These are phyloP conservation scores for Hydropotes inermis DNA, from an alignment of 2,113 vertebrate genomes.

Conservation along the genomic window DNA sequence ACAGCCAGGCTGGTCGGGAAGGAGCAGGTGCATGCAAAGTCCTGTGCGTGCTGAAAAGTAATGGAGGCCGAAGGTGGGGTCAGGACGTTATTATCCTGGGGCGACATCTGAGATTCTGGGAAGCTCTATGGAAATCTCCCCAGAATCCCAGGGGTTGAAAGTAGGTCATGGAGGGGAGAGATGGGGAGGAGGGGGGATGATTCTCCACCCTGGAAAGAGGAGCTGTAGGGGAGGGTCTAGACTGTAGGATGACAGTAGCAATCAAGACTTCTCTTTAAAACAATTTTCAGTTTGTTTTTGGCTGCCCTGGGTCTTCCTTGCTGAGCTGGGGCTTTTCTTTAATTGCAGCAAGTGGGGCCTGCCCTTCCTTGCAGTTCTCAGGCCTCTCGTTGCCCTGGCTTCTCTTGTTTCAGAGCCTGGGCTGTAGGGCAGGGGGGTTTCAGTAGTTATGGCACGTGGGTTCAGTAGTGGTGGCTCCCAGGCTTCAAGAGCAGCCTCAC, in stretches of 20 bases:
- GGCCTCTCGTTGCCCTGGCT: background rate
- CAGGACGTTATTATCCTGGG: background rate
- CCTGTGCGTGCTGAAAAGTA: rapidly evolving
- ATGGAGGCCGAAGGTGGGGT: background rate
- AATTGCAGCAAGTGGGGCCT: background rate
- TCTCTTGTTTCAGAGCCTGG: background rate
- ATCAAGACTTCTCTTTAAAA: background rate
- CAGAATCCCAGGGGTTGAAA: background rate
- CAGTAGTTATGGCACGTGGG: rapidly evolving
- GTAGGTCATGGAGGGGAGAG: background rate
- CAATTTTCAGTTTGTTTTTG: background rate
- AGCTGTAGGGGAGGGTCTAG: background rate
- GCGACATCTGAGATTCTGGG: background rate
- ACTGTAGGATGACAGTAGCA: background rate
- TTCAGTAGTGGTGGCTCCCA: background rate
- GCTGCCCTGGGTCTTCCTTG: background rate
- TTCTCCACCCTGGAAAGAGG: background rate
- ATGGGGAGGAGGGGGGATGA: background rate
- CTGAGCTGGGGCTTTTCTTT: background rate
- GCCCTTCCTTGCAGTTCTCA: background rate
- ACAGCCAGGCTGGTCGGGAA: background rate
- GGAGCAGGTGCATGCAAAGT: background rate
- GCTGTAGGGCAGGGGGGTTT: background rate
- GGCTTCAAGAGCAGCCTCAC: background rate
- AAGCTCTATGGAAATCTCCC: background rate